Evolutionary conservation across 30 jellyfish, hydroid and myxozoan genomes (phyloP).

Genomic region (Pelagia noctiluca): DNA sequence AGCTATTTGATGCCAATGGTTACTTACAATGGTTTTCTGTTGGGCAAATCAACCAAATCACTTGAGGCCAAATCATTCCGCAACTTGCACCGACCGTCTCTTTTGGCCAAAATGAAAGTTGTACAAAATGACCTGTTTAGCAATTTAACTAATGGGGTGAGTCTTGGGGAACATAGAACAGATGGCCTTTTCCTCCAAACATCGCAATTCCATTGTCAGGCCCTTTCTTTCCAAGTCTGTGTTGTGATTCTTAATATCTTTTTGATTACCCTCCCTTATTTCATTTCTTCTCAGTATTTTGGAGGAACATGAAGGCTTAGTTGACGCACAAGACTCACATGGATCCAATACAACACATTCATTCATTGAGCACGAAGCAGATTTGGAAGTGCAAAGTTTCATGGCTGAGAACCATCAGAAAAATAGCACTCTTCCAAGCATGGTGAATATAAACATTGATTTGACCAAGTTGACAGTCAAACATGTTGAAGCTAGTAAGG

Average conservation of each 20-base stretch:
- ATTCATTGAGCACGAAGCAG: slow-evolving; percentile 57
- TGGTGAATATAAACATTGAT: neutral
- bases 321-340: neutral
- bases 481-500: neutral
- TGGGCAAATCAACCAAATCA: too few relatives aligned
- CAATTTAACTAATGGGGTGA: too few relatives aligned
- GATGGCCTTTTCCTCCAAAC: neutral
- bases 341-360: slow-evolving; percentile 58
- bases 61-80: too few relatives aligned
- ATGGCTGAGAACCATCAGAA: too few relatives aligned
- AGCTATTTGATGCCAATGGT: too few relatives aligned
- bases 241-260: neutral
- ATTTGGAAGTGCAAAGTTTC: slow-evolving; percentile 3
- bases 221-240: neutral
- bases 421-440: neutral
- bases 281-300: neutral
- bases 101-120: too few relatives aligned
- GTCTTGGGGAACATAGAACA: too few relatives aligned
- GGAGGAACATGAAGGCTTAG: neutral
- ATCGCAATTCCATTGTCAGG: neutral
- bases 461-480: neutral
- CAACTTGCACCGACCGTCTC: too few relatives aligned
- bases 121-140: too few relatives aligned
- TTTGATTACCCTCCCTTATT: neutral
- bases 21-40: too few relatives aligned